Percentiles rank a stretch among this genome's conserved stretches.
Conservation (phyloP, 2,113 vertebrate genomes). For the Myotis davidii region DNA sequence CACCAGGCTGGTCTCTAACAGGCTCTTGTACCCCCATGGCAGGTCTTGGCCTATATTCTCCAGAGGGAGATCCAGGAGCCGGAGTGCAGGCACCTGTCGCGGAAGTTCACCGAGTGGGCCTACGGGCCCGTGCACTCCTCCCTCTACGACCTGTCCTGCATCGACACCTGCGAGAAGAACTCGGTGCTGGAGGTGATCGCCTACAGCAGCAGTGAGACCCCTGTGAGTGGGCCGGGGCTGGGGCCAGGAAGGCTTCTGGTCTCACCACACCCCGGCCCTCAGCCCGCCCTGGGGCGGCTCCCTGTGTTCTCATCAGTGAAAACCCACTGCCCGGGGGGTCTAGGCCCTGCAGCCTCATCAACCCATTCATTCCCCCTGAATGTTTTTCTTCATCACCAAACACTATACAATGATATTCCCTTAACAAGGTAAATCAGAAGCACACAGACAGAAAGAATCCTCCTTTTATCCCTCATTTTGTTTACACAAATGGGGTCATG, state of each 20-base stretch:
- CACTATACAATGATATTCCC: not conserved
- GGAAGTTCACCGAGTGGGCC: slow-evolving; percentile 98
- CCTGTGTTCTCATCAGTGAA: not conserved
- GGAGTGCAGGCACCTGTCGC: slow-evolving; percentile 92
- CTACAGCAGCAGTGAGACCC: slow-evolving; percentile 91
- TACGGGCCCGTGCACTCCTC: slow-evolving; percentile 96
- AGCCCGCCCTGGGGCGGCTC: not conserved
- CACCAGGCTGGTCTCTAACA: not conserved
- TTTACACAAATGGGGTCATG: not conserved
- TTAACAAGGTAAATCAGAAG: not conserved
- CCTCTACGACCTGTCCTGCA: slow-evolving; percentile 93
- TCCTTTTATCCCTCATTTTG: not conserved
- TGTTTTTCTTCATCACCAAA: not conserved
- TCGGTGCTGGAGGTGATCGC: slow-evolving; percentile 95
- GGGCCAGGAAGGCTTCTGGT: not conserved
- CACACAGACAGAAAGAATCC: not conserved
- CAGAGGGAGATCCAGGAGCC: slow-evolving; percentile 92
- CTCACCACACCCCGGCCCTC: too few relatives aligned
- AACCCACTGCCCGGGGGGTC: not conserved
- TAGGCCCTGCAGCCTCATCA: not conserved
- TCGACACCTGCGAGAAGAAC: slow-evolving; percentile 93
- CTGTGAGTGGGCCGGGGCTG: slow-evolving; percentile 85
- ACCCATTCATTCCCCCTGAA: not conserved
- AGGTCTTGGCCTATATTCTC: slow-evolving; percentile 93
- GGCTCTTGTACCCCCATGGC: slow-evolving; percentile 39